Conservation (phyloP, 2,113 vertebrate genomes). For the Astatotilapia flaviijosephi region DNA sequence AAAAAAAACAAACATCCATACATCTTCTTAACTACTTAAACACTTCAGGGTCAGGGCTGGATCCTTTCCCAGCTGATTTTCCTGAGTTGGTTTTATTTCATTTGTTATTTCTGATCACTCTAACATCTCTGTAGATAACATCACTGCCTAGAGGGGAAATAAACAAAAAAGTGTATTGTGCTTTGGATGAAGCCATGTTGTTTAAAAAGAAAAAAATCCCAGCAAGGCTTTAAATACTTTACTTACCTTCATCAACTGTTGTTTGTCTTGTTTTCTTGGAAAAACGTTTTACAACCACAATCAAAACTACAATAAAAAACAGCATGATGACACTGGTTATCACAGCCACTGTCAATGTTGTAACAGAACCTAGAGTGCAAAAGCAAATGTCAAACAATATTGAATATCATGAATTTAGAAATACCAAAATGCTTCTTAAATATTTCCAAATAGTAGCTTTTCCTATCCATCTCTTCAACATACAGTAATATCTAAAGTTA, state of each 20-base stretch:
- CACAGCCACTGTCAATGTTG: accelerated
- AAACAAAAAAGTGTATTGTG: neutral
- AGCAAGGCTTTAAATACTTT: no score
- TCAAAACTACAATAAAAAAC: accelerated
- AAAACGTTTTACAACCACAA: accelerated
- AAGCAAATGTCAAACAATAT: neutral
- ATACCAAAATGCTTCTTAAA: neutral
- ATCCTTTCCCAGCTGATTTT: neutral
- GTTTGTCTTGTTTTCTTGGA: accelerated
- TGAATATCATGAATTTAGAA: neutral
- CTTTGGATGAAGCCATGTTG: neutral
- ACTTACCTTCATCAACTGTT: no score
- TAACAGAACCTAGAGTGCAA: neutral
- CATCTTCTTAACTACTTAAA: neutral
- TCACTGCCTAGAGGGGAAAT: neutral
- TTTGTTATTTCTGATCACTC: neutral
- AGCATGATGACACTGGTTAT: accelerated
- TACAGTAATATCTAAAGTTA: no score
- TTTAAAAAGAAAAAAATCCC: neutral
- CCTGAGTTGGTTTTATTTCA: neutral
- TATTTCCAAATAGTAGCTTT: neutral
- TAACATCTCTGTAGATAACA: neutral
- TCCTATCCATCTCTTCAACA: neutral
- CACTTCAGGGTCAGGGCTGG: accelerated
- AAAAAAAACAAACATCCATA: neutral